Percentiles rank a stretch among this genome's conserved stretches.
phyloP scores from a whole-genome alignment of 2,888 invertebrate species.

The Eupithecia centaureata region DNA sequence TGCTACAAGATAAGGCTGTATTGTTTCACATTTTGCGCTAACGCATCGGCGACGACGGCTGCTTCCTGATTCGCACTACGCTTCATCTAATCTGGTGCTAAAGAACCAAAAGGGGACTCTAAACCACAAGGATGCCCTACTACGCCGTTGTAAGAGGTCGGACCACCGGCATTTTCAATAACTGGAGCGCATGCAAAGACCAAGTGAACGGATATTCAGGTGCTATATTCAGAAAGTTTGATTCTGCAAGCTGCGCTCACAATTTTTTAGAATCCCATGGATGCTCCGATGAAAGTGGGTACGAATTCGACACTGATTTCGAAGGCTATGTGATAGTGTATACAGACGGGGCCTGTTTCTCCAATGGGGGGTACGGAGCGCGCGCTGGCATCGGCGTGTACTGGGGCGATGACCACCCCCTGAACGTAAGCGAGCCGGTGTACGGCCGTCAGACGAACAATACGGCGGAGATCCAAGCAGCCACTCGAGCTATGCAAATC shows the following conservation, averaged over 20 bases:
- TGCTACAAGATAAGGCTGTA: background rate
- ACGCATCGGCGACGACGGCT: background rate
- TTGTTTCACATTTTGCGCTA: background rate
- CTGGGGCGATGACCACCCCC: constrained; percentile 90
- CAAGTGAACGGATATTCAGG: constrained; percentile 85
- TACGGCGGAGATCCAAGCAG: constrained; percentile 97
- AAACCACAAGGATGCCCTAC: constrained; percentile 55
- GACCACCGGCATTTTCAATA: constrained; percentile 84
- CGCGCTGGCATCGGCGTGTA: constrained; percentile 96
- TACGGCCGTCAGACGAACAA: constrained; percentile 95
- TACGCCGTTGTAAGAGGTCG: constrained; percentile 89
- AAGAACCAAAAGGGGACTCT: background rate
- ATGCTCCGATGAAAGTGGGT: constrained; percentile 36
- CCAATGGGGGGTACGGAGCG: constrained; percentile 90
- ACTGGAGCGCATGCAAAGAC: constrained; percentile 86
- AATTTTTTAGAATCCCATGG: constrained; percentile 71
- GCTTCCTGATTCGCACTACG: background rate
- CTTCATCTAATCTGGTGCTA: background rate
- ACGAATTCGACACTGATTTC: constrained; percentile 6
- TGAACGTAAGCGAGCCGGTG: constrained; percentile 92
- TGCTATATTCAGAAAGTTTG: constrained; percentile 88
- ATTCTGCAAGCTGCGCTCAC: constrained; percentile 80
- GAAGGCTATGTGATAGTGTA: constrained; percentile 86
- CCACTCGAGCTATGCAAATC: constrained; percentile 88
- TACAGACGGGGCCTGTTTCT: constrained; percentile 96